A percentile compares a stretch with the other conserved stretches of the same genome.
Evolutionary conservation across 2,888 invertebrate species (phyloP).

Genomic region (Lasioglossum villosulum): DNA sequence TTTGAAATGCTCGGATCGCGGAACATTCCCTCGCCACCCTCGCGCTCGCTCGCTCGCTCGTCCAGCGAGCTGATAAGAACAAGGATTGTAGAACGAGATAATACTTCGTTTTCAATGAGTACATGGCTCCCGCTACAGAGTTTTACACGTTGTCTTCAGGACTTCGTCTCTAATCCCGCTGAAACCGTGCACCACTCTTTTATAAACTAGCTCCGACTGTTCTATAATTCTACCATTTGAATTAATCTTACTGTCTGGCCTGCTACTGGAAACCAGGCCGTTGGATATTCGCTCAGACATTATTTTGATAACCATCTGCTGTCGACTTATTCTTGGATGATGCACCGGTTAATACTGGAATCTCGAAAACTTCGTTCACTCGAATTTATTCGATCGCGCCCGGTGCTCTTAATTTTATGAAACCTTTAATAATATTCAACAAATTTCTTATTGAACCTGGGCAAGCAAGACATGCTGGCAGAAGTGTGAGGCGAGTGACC

Average conservation of each 20-base stretch:
- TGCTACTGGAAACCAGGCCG: not conserved
- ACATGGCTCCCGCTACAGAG: not conserved
- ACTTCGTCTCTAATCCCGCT: not conserved
- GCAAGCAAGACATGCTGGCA: not conserved
- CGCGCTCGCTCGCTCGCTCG: not conserved
- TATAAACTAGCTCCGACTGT: not conserved
- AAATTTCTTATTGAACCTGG: not conserved
- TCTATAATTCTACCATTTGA: not conserved
- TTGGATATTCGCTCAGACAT: not conserved
- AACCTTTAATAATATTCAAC: not conserved
- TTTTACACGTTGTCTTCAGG: slow-evolving; percentile 1
- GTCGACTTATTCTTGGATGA: not conserved
- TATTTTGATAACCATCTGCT: not conserved
- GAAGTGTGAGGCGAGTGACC: not conserved
- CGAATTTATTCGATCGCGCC: not conserved
- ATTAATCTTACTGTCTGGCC: not conserved
- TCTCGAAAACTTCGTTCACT: not conserved
- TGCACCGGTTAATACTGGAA: slow-evolving; percentile 2
- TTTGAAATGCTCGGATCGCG: slow-evolving; percentile 1
- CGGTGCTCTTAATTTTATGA: not conserved
- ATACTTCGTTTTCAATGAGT: slow-evolving; percentile 12
- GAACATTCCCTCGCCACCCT: not conserved
- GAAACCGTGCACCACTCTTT: not conserved
- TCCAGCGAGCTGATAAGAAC: not conserved
- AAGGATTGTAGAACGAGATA: slow-evolving; percentile 18